phyloP scores from a whole-genome alignment of 2,888 invertebrate genomes.

The Clunio marinus region DNA sequence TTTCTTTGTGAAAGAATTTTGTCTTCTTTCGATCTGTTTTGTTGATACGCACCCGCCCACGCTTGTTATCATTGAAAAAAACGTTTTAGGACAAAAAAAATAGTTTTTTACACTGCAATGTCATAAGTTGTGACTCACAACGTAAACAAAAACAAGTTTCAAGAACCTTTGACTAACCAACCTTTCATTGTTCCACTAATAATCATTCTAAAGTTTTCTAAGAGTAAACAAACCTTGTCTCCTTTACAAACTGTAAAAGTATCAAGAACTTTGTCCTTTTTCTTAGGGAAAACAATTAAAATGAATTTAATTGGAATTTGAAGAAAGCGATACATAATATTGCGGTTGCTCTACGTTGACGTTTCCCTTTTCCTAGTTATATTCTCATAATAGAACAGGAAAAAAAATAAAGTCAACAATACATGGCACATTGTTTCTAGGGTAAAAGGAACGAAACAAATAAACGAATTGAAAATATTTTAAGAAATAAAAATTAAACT shows the following conservation, averaged over 20 bases:
- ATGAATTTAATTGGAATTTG: constrained; percentile 24
- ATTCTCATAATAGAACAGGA: too few relatives aligned
- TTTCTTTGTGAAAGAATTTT: constrained; percentile 31
- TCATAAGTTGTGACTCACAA: too few relatives aligned
- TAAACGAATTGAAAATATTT: not conserved
- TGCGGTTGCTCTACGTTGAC: constrained; percentile 2
- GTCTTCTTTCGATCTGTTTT: not conserved
- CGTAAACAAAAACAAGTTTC: not conserved
- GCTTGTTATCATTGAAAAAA: too few relatives aligned
- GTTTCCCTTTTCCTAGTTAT: too few relatives aligned
- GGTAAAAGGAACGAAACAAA: not conserved
- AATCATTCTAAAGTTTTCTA: not conserved
- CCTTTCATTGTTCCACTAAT: not conserved
- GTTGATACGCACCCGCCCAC: not conserved
- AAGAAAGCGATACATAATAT: constrained; percentile 21
- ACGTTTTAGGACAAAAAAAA: too few relatives aligned
- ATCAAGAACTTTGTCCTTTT: constrained; percentile 30
- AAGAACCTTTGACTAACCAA: not conserved
- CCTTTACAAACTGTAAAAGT: too few relatives aligned
- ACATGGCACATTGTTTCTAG: constrained; percentile 4
- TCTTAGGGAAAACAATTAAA: constrained; percentile 24
- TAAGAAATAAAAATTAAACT: not conserved
- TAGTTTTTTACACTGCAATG: too few relatives aligned
- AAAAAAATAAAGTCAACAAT: too few relatives aligned
- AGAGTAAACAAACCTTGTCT: too few relatives aligned